A percentile compares a stretch with the other conserved stretches of the same genome.
Evolutionary conservation across 2,113 vertebrate species (phyloP).

Genomic region (Leptocoma aspasia): DNA sequence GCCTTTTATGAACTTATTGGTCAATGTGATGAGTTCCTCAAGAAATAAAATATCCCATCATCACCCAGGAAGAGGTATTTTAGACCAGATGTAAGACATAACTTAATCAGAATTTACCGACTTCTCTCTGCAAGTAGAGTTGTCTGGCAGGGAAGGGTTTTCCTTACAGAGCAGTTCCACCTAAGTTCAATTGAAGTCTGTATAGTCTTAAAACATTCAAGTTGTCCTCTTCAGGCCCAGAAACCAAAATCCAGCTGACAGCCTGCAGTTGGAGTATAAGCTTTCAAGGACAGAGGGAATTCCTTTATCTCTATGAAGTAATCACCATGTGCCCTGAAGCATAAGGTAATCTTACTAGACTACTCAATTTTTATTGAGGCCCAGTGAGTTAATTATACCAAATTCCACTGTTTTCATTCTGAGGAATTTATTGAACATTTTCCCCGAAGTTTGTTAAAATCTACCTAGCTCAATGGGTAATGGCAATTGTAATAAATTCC

Average conservation of each 20-base stretch:
- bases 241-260: not conserved
- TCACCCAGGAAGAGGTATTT: constrained; percentile 5
- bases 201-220: not conserved
- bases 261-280: not conserved
- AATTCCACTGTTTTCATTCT: not conserved
- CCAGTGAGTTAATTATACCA: not conserved
- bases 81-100: not conserved
- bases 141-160: not conserved
- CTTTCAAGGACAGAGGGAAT: not conserved
- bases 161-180: not conserved
- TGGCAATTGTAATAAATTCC: not conserved
- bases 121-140: not conserved
- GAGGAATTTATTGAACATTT: not conserved
- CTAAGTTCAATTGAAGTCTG: not conserved
- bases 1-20: not conserved
- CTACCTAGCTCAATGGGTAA: not conserved
- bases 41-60: constrained; percentile 18
- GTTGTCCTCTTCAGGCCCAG: not conserved
- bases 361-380: not conserved
- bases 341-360: not conserved
- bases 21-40: not conserved
- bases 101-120: not conserved
- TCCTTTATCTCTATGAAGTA: not conserved
- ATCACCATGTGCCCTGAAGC: not conserved
- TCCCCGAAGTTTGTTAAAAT: not conserved